phyloP scores from a whole-genome alignment of 2,113 vertebrate species.

The Carollia perspicillata region DNA sequence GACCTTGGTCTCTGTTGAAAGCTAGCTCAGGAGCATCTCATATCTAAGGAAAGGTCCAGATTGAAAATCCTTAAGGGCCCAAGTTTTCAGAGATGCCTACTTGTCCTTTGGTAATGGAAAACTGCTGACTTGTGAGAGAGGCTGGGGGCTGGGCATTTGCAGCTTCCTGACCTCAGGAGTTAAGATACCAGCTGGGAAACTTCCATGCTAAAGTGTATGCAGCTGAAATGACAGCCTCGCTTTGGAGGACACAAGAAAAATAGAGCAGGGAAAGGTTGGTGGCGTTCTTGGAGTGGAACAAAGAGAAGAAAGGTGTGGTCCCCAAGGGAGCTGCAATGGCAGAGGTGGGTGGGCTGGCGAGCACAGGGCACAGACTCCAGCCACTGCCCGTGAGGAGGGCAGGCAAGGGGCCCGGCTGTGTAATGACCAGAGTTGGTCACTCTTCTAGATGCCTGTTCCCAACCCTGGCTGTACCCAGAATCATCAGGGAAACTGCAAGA shows the following conservation, averaged over 20 bases:
- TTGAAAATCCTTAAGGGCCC: background rate
- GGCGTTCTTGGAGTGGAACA: background rate
- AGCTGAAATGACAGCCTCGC: background rate
- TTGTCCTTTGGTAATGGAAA: background rate
- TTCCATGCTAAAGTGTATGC: accelerated
- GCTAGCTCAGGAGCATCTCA: background rate
- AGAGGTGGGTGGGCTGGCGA: background rate
- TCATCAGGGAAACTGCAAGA: background rate
- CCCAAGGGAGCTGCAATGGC: background rate
- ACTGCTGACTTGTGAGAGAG: background rate
- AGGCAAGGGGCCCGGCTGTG: too few relatives aligned
- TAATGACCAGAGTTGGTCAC: background rate
- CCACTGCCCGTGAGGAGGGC: background rate
- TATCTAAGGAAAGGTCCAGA: background rate
- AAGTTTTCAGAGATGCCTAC: background rate
- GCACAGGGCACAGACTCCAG: background rate
- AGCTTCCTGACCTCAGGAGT: background rate
- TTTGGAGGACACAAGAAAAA: background rate
- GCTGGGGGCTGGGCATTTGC: background rate
- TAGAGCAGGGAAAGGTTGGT: background rate
- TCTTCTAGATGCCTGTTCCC: background rate
- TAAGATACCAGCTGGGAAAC: background rate
- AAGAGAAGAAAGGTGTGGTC: background rate
- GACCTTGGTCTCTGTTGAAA: background rate
- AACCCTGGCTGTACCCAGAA: background rate